Evolutionary conservation across 2,113 vertebrate genomes (phyloP).

Genomic region (Ictalurus furcatus): DNA sequence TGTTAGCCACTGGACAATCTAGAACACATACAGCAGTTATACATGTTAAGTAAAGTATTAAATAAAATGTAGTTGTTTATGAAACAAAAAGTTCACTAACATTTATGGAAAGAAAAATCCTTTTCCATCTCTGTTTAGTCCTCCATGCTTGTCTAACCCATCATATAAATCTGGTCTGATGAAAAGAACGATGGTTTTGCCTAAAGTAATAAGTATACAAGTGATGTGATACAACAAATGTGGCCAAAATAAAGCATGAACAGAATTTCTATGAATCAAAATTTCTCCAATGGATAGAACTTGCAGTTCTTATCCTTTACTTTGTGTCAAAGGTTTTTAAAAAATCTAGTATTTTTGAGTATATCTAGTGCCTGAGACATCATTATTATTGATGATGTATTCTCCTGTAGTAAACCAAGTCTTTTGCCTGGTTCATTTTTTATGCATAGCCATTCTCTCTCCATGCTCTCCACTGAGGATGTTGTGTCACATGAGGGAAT

Average conservation of each 20-base stretch:
- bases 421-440: conserved; percentile 6
- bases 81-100: background rate
- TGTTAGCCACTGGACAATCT: background rate
- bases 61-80: background rate
- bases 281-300: background rate
- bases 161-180: background rate
- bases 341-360: background rate
- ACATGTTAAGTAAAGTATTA: background rate
- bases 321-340: conserved; percentile 1
- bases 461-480: background rate
- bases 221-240: background rate
- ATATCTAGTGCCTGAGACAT: background rate
- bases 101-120: background rate
- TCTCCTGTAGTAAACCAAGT: background rate
- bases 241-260: background rate
- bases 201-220: background rate
- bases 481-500: conserved; percentile 14
- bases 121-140: background rate
- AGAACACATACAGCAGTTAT: background rate
- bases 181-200: background rate
- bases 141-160: background rate
- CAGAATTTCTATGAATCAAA: background rate
- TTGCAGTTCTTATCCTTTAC: background rate
- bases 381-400: background rate
- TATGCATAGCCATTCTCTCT: conserved; percentile 15